Conservation (phyloP, 2,113 vertebrate genomes). For the Scomber colias region DNA sequence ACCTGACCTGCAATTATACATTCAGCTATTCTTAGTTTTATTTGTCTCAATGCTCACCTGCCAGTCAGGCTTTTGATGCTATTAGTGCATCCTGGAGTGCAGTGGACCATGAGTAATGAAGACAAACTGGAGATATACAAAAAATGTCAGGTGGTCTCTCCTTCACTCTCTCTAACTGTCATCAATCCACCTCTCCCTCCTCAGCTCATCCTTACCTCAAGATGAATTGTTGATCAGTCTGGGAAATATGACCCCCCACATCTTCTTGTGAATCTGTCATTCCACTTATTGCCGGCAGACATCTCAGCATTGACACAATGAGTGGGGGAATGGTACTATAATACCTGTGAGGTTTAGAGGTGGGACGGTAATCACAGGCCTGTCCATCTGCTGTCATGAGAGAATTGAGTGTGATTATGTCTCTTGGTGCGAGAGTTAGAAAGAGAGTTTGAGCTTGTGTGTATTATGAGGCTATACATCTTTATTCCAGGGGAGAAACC, state of each 20-base stretch:
- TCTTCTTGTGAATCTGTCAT: slow-evolving; percentile 61
- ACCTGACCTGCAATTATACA: slow-evolving; percentile 57
- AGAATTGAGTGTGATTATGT: slow-evolving; percentile 35
- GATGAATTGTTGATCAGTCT: slow-evolving; percentile 56
- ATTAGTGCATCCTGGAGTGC: slow-evolving; percentile 37
- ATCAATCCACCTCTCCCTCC: slow-evolving; percentile 31
- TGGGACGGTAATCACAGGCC: slow-evolving; percentile 63
- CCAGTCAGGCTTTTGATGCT: slow-evolving; percentile 54
- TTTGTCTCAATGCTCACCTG: slow-evolving; percentile 51
- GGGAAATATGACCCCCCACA: slow-evolving; percentile 34
- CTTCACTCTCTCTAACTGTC: slow-evolving; percentile 8
- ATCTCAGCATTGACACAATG: slow-evolving; percentile 49
- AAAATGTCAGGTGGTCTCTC: slow-evolving; percentile 31
- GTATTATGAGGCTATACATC: slow-evolving; percentile 1
- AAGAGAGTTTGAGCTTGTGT: neutral
- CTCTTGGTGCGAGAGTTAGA: slow-evolving; percentile 16
- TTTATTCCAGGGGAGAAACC: neutral
- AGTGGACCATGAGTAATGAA: slow-evolving; percentile 62
- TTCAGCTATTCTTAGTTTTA: slow-evolving; percentile 39
- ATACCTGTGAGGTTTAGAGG: slow-evolving; percentile 52
- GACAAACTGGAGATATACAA: slow-evolving; percentile 57
- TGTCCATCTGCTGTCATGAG: slow-evolving; percentile 60
- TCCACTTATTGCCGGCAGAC: slow-evolving; percentile 61
- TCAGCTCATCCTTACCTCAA: slow-evolving; percentile 27
- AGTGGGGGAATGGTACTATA: slow-evolving; percentile 38